These are phyloP conservation scores for Chionoecetes opilio DNA, from an alignment of 1,140 invertebrate species.

Conservation along the genomic window DNA sequence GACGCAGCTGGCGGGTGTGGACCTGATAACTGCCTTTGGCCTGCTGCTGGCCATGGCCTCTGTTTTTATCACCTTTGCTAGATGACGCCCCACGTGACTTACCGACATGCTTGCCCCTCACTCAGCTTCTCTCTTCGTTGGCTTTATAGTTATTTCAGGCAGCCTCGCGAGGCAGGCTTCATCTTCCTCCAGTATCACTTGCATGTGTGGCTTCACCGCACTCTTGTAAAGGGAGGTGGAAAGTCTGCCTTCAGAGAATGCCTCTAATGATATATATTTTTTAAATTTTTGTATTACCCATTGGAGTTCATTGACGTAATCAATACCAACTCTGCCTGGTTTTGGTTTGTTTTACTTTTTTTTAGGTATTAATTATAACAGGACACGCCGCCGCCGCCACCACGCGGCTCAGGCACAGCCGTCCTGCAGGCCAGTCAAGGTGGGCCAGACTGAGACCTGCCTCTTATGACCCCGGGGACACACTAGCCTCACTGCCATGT, in stretches of 20 bases:
- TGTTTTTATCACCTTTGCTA: constrained; percentile 87
- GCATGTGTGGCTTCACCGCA: neutral
- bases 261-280: neutral
- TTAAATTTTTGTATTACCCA: too few species aligned
- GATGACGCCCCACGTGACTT: constrained; percentile 82
- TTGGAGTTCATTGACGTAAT: too few species aligned
- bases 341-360: neutral
- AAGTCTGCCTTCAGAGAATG: neutral
- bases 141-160: neutral
- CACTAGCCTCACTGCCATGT: neutral
- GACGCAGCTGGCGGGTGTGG: constrained; percentile 87
- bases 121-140: neutral
- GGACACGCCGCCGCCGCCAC: neutral
- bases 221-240: neutral
- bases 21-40: constrained; percentile 88
- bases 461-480: neutral
- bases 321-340: too few species aligned
- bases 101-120: neutral
- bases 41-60: constrained; percentile 89
- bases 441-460: neutral
- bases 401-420: neutral
- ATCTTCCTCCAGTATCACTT: neutral
- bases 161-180: neutral
- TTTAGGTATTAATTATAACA: neutral
- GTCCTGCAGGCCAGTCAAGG: neutral